Evolutionary conservation across 2,113 vertebrate genomes (phyloP), one percentile per base, ranked within the genome.

Genomic region (Vidua chalybeata): DNA sequence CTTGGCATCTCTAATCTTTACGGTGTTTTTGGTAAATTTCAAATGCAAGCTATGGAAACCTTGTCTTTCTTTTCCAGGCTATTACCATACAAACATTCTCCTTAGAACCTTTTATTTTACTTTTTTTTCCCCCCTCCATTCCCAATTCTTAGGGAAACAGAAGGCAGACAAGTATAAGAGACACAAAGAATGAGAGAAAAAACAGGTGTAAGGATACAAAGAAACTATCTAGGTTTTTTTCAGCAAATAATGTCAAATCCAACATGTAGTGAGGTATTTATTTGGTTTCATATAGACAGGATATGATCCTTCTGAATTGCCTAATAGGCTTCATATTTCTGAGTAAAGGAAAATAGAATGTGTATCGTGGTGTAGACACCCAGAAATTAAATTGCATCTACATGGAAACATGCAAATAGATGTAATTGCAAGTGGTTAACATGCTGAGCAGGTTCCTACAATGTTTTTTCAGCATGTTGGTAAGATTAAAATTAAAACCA

Each of bases 311-410:
- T 85, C 48, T 73, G 13, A 92, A 86, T 5, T 12, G 7, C 33
- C 12, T 79, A 83, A 75, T 9, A 79, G 16, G 19, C 21, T 68
- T 61, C 54, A 41, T 31, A 18, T 8, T 68, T 41, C 23, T 35
- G 11, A 66, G 19, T 1, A 2, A 88, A 22, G 69, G 16, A 61
- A 83, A 86, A 64, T 1, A 51, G 18, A 61, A 83, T 48, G 8
- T 52, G 24, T 52, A 46, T 54, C n/a, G 26, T 49, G 22, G 28
- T 35, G 24, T 31, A 69, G 49, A 69, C 27, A 76, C 21, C 8
- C 62, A 86, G 59, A 86, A 90, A 94, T 90, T 62, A 73, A 95
- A 80, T 89, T 73, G 13, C 49, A 73, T 86, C 63, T 77, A 80
- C 67, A 66, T 28, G 51, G 63, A 86, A 89, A 86, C 63, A 81